Conservation (phyloP, 1,140 invertebrate genomes). For the Tetramorium simillimum region DNA sequence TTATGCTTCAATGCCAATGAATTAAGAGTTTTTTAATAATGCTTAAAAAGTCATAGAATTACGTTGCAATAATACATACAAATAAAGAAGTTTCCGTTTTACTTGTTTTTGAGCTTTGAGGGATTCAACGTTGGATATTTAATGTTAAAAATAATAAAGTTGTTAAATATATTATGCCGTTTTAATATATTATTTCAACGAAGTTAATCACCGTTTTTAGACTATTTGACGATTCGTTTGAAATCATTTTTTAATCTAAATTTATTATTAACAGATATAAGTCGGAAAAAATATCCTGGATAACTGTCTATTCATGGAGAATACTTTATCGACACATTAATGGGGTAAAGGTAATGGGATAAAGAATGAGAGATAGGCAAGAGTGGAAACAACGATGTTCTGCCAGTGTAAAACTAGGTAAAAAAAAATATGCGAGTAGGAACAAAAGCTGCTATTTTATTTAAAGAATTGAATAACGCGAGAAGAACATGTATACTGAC, state of each 20-base stretch:
- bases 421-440: background rate
- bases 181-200: background rate
- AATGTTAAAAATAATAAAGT: background rate
- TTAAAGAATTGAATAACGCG: constrained; percentile 4
- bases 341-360: background rate
- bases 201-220: background rate
- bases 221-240: background rate
- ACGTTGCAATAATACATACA: background rate
- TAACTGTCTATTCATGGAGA: background rate
- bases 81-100: background rate
- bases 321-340: background rate
- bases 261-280: background rate
- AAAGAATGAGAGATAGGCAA: constrained; percentile 14
- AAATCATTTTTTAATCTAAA: background rate
- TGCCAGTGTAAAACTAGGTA: constrained; percentile 12
- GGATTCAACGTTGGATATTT: background rate
- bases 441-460: constrained; percentile 5
- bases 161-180: constrained; percentile 46
- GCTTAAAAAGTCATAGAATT: background rate
- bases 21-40: background rate
- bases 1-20: background rate
- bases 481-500: background rate
- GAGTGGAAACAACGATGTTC: constrained; percentile 9
- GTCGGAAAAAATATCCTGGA: background rate
- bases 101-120: background rate